phyloP scores from a whole-genome alignment of 1,140 invertebrate genomes.

The Euborellia annulipes region DNA sequence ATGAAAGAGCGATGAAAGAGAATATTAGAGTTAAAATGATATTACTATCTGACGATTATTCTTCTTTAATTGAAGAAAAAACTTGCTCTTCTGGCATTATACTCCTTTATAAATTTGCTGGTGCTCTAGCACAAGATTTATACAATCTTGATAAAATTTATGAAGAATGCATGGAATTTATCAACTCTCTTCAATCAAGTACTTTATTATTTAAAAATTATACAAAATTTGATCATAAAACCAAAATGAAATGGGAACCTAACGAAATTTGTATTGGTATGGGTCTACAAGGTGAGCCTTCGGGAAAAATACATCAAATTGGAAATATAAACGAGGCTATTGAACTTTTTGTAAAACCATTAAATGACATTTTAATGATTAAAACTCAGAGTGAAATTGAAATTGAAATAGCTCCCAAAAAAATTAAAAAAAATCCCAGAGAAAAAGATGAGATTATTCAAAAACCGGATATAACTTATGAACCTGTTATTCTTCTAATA shows the following conservation, averaged over 20 bases:
- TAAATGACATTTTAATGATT: too few species aligned
- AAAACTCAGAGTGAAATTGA: too few species aligned
- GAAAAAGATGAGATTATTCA: too few species aligned
- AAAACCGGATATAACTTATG: constrained; percentile 3
- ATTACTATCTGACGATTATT: constrained; percentile 29
- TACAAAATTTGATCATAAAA: too few species aligned
- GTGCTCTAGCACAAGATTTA: constrained; percentile 44
- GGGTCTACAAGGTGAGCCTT: constrained; percentile 4
- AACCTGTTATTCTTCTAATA: constrained; percentile 32
- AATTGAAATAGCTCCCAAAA: too few species aligned
- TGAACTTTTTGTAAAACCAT: too few species aligned
- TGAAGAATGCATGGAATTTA: constrained; percentile 19
- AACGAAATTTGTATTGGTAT: not conserved
- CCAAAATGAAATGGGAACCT: too few species aligned
- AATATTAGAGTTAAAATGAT: constrained; percentile 27
- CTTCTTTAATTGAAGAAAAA: constrained; percentile 23
- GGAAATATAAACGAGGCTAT: too few species aligned
- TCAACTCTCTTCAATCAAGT: constrained; percentile 14
- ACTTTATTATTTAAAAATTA: too few species aligned
- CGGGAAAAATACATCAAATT: too few species aligned
- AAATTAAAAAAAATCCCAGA: too few species aligned
- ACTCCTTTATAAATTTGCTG: constrained; percentile 47
- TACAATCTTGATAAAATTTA: constrained; percentile 31
- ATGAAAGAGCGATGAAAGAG: constrained; percentile 30
- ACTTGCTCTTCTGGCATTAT: constrained; percentile 35